Conservation (phyloP, 2,888 invertebrate genomes). For the Parthenolecanium corni region DNA sequence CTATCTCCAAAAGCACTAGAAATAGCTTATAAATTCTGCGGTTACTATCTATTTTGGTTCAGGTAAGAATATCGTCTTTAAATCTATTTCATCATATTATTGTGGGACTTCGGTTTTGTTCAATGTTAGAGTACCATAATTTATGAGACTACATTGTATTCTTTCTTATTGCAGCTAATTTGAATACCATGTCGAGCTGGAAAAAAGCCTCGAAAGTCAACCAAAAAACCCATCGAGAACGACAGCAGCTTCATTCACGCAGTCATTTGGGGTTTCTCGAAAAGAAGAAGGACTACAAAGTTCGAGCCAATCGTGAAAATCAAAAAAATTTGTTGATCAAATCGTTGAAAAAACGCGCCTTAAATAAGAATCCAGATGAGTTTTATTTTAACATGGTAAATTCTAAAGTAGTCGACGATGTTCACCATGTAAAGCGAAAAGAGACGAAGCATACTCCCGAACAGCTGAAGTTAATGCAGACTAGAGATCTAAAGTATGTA, state of each 20-base stretch:
- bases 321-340: slow-evolving; percentile 72
- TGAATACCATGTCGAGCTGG: slow-evolving; percentile 66
- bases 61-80: too few species aligned
- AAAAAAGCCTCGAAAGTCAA: slow-evolving; percentile 75
- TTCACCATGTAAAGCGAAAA: slow-evolving; percentile 44
- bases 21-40: too few species aligned
- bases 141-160: too few species aligned
- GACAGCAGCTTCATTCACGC: slow-evolving; percentile 69
- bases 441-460: slow-evolving; percentile 62
- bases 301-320: slow-evolving; percentile 65
- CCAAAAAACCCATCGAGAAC: slow-evolving; percentile 71
- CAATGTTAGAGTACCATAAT: too few species aligned
- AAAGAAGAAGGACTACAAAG: slow-evolving; percentile 78
- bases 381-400: slow-evolving; percentile 97
- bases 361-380: slow-evolving; percentile 94
- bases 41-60: too few species aligned
- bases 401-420: slow-evolving; percentile 53
- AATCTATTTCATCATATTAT: too few species aligned
- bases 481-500: slow-evolving; percentile 78
- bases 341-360: slow-evolving; percentile 65
- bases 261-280: slow-evolving; percentile 70
- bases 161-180: slow-evolving; percentile 17
- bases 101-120: too few species aligned
- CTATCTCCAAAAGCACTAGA: too few species aligned
- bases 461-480: slow-evolving; percentile 78